Base-by-base conservation (phyloP, 2,113 vertebrate genomes). In the Scytalopus superciliaris region DNA sequence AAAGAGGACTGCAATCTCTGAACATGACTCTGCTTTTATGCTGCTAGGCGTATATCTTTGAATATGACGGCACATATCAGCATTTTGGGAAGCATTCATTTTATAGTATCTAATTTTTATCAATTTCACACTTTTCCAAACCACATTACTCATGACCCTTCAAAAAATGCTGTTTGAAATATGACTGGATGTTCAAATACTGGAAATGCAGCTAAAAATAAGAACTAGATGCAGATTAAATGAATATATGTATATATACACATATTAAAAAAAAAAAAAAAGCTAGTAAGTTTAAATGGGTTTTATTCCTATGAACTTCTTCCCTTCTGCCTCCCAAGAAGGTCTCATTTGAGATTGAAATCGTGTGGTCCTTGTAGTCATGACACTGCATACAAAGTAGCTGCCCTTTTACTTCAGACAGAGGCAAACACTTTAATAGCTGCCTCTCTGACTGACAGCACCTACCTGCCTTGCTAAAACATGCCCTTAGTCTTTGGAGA, bases 321-420 rank as follows among this genome's bases (percentile, higher is more conserved):
- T 87, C 79, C 50, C 33, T 70, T 44, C 70, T 59, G 52, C 72
- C 60, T 84, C 42, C 70, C 84, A 77, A 52, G 49, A 76, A 67
- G 60, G 55, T 93, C 87, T 94, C 57, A 55, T 90, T 95, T 60
- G 66, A 84, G 66, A 93, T 0, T 87, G 85, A 91, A 97, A 95
- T 23, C 25, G 22, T 24, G 59, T 23, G 55, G 52, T 62, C 80
- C 77, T 77, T 33, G 67, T 33, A 91, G 94, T 84, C 86, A 49
- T 78, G 92, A 91, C 68, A 59, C 47, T 84, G 95, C 92, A 97
- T 96, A 95, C 90, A 89, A 95, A 97, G 82, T 44, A 96, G 95
- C 84, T 94, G 69, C 81, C 88, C 78, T 86, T 91, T 89, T 70
- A 66, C 68, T 75, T 63, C 35, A 84, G 72, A 40, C 62, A 47